Evolutionary conservation across 2,113 vertebrate genomes (phyloP).

Genomic region (Antechinus flavipes): DNA sequence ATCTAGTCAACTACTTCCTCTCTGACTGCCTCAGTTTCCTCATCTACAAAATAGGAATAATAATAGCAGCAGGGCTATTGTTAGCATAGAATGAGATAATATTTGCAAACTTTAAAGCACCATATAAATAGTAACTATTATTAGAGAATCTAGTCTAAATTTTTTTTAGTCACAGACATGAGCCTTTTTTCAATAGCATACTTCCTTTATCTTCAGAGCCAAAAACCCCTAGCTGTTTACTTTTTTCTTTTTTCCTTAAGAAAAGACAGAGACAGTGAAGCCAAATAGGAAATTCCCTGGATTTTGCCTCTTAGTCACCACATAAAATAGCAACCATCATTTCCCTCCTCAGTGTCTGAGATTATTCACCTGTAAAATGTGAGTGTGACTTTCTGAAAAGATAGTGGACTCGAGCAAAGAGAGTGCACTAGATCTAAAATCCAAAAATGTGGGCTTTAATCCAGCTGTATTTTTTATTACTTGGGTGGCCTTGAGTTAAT

Average conservation of each 20-base stretch:
- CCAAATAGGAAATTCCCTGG: neutral
- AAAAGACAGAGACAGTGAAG: constrained; percentile 7
- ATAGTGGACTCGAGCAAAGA: neutral
- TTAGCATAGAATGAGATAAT: neutral
- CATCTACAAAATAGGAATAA: neutral
- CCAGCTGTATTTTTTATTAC: neutral
- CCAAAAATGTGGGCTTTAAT: neutral
- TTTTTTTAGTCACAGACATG: neutral
- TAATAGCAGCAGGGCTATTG: neutral
- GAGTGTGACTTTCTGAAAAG: neutral
- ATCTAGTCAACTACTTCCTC: neutral
- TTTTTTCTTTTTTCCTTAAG: constrained; percentile 8
- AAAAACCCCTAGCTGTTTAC: neutral
- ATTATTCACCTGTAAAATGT: constrained; percentile 13
- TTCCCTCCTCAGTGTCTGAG: neutral
- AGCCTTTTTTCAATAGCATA: neutral
- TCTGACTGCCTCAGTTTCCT: neutral
- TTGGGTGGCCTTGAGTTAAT: neutral
- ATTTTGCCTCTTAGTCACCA: neutral
- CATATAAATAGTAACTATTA: neutral
- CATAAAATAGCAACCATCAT: constrained; percentile 9
- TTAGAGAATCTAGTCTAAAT: neutral
- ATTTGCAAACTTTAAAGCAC: neutral
- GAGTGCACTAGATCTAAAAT: neutral
- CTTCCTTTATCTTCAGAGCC: neutral